These are phyloP conservation scores for Acleris sparsana DNA, from an alignment of 2,888 invertebrate genomes.

Conservation along the genomic window DNA sequence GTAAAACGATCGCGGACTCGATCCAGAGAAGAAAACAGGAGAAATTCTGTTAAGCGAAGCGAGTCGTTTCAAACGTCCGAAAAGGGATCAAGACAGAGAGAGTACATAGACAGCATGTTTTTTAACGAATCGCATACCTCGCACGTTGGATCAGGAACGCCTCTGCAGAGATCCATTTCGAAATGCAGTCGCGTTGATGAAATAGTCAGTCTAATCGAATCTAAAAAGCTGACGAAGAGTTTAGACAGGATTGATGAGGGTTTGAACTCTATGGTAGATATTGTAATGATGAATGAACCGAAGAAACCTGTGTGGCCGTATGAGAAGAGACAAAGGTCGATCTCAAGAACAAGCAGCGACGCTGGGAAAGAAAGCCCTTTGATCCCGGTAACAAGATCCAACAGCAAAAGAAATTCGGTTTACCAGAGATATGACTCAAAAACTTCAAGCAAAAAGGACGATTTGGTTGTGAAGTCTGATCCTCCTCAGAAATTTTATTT, in stretches of 20 bases:
- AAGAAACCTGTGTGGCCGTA: constrained; percentile 72
- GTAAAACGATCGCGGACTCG: constrained; percentile 65
- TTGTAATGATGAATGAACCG: constrained; percentile 85
- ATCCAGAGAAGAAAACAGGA: constrained; percentile 68
- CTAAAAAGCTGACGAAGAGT: constrained; percentile 88
- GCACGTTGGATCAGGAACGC: constrained; percentile 46
- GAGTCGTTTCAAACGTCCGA: constrained; percentile 79
- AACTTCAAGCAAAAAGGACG: constrained; percentile 58
- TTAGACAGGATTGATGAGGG: constrained; percentile 90
- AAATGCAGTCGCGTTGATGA: constrained; percentile 76
- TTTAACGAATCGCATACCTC: constrained; percentile 78
- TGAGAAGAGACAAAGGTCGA: constrained; percentile 70
- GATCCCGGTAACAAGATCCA: constrained; percentile 64
- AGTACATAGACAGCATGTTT: constrained; percentile 85
- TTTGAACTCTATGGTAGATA: constrained; percentile 88
- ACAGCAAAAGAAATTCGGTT: constrained; percentile 53
- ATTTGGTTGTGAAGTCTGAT: constrained; percentile 53
- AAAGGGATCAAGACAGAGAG: constrained; percentile 73
- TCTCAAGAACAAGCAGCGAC: constrained; percentile 71
- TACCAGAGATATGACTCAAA: constrained; percentile 59
- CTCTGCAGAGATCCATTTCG: constrained; percentile 60
- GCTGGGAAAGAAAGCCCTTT: constrained; percentile 68
- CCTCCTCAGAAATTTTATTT: constrained; percentile 69
- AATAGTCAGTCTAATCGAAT: constrained; percentile 82
- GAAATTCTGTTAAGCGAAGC: constrained; percentile 70